Evolutionary conservation across 92 coral and sea anemone species (phyloP).

Genomic region (Zoanthus gigantus): DNA sequence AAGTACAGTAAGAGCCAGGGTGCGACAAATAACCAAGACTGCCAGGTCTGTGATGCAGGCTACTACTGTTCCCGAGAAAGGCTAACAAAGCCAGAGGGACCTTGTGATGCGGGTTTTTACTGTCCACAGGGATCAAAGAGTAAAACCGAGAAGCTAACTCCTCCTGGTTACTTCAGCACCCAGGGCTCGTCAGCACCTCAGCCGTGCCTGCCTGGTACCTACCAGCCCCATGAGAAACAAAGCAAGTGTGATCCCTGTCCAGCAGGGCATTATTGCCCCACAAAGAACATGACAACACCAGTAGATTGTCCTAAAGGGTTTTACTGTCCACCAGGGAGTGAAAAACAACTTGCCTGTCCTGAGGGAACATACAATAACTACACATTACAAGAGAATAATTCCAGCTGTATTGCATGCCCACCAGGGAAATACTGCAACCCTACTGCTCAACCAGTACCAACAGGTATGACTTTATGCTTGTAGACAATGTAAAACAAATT

Average conservation of each 20-base stretch:
- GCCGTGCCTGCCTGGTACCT: constrained; percentile 94
- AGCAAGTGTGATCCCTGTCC: constrained; percentile 83
- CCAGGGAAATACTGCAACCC: constrained; percentile 92
- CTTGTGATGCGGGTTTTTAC: constrained; percentile 91
- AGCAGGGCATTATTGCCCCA: constrained; percentile 86
- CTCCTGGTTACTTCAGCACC: constrained; percentile 87
- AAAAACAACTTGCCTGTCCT: constrained; percentile 86
- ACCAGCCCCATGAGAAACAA: constrained; percentile 83
- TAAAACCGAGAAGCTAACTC: constrained; percentile 82
- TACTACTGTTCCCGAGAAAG: constrained; percentile 84
- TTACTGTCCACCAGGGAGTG: constrained; percentile 96
- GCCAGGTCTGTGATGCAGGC: constrained; percentile 91
- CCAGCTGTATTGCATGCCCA: constrained; percentile 86
- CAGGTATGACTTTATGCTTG: constrained; percentile 64
- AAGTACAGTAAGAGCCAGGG: constrained; percentile 96
- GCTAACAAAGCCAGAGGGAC: constrained; percentile 92
- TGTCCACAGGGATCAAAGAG: constrained; percentile 88
- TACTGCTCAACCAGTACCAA: constrained; percentile 84
- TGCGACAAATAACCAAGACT: constrained; percentile 96
- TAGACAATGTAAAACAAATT: not conserved
- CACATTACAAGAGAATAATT: constrained; percentile 77
- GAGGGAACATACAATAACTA: constrained; percentile 93
- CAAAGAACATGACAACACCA: constrained; percentile 83
- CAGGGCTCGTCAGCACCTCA: constrained; percentile 90
- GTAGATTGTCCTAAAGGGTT: constrained; percentile 77